Conservation (phyloP, 2,888 invertebrate species). For the Homarus gammarus region DNA sequence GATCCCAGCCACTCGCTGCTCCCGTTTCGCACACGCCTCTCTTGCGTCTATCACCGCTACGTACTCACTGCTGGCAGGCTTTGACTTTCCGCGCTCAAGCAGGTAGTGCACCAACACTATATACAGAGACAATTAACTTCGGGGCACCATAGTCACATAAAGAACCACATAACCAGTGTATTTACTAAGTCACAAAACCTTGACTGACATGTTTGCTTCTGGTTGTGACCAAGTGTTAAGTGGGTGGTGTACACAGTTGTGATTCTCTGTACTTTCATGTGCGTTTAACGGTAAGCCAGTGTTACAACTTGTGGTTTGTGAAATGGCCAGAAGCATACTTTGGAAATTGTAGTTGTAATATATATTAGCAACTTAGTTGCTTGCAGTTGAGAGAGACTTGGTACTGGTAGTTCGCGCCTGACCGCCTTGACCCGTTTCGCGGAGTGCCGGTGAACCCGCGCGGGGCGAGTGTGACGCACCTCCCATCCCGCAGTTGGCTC, state of each 20-base stretch:
- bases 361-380: no score
- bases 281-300: background rate
- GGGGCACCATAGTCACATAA: background rate
- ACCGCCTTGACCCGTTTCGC: background rate
- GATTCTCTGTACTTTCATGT: no score
- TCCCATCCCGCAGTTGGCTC: background rate
- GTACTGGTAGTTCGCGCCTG: background rate
- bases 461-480: background rate
- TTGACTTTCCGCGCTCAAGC: no score
- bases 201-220: no score
- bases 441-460: background rate
- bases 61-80: background rate
- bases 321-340: background rate
- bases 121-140: background rate
- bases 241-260: no score
- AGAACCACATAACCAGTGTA: no score
- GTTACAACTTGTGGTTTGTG: background rate
- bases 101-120: background rate
- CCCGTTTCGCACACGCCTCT: background rate
- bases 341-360: no score
- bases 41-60: background rate
- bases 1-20: constrained; percentile 9
- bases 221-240: no score
- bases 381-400: background rate
- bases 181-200: no score